These are phyloP conservation scores for Hapalemur alaotrensis DNA, from an alignment of 2,797 vertebrate species.

Conservation along the genomic window DNA sequence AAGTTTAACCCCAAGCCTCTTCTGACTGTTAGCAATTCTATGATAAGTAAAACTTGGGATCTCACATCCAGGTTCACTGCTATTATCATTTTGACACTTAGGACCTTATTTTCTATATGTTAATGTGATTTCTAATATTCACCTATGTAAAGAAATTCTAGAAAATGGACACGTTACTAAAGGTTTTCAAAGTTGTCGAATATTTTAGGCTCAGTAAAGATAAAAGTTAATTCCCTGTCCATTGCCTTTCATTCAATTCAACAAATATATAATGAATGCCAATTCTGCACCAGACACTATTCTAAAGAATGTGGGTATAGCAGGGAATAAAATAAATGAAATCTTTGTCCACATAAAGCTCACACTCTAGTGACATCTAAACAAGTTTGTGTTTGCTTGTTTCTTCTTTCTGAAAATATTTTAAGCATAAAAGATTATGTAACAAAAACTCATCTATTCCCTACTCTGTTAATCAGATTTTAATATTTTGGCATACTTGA, in stretches of 20 bases:
- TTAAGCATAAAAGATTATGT: neutral
- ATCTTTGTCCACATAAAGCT: neutral
- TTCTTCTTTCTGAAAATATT: neutral
- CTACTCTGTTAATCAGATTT: neutral
- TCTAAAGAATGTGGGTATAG: neutral
- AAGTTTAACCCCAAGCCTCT: neutral
- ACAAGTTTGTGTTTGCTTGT: neutral
- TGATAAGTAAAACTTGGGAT: neutral
- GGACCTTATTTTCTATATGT: neutral
- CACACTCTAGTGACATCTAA: neutral
- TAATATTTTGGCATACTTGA: neutral
- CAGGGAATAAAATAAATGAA: neutral
- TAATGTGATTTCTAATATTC: neutral
- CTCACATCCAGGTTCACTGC: neutral
- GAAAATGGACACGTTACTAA: neutral
- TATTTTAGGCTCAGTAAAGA: neutral
- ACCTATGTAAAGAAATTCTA: neutral
- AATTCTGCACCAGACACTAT: neutral
- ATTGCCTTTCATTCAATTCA: neutral
- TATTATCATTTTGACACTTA: neutral
- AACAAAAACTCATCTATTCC: neutral
- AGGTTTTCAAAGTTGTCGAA: neutral
- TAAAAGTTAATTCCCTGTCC: neutral
- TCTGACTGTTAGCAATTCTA: neutral
- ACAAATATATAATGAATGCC: neutral